Evolutionary conservation across 2,888 invertebrate species (phyloP).

Genomic region (Diadromus collaris): DNA sequence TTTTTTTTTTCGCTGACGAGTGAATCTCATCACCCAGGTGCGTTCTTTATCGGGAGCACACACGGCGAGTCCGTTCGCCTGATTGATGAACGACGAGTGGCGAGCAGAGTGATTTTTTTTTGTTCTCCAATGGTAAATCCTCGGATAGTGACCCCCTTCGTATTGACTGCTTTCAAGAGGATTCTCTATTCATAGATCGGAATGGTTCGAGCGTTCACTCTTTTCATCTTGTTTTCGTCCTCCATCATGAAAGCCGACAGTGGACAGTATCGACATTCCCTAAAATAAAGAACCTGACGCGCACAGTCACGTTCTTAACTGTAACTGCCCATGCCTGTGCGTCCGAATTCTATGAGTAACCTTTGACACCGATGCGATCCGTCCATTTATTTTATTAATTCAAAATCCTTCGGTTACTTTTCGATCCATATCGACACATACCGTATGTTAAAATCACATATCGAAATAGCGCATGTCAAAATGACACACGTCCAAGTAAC

Average conservation of each 20-base stretch:
- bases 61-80: background rate
- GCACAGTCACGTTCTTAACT: background rate
- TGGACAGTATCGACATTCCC: background rate
- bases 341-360: background rate
- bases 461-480: too few relatives aligned
- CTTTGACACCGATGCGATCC: background rate
- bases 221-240: background rate
- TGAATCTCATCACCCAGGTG: background rate
- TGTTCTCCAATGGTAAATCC: background rate
- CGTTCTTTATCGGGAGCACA: background rate
- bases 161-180: conserved; percentile 18
- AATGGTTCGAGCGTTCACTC: conserved; percentile 7
- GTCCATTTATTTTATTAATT: conserved; percentile 2
- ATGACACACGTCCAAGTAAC: too few relatives aligned
- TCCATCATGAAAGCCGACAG: background rate
- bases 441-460: background rate
- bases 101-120: conserved; percentile 6
- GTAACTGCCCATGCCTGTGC: background rate
- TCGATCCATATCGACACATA: background rate
- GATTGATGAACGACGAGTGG: conserved; percentile 12
- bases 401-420: background rate
- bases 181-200: conserved; percentile 6
- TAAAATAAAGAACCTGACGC: background rate
- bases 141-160: background rate
- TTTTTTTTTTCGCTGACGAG: background rate